phyloP scores from a whole-genome alignment of 2,113 vertebrate species.

The Mungos mungo region DNA sequence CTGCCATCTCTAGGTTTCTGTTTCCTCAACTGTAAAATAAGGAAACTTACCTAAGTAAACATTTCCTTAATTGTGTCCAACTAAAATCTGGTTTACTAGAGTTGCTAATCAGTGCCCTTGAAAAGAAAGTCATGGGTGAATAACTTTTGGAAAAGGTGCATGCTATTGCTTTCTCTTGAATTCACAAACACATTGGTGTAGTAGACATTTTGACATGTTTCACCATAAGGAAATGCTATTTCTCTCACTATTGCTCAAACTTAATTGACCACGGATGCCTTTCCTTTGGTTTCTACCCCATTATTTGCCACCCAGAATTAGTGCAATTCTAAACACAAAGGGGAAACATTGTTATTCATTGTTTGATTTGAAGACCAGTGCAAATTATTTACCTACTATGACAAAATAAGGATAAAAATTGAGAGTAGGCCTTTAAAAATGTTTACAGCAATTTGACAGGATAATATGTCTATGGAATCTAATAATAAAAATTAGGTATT shows the following conservation, averaged over 20 bases:
- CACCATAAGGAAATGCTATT: background rate
- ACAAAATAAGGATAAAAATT: background rate
- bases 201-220: background rate
- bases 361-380: background rate
- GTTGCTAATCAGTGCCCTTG: background rate
- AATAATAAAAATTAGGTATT: background rate
- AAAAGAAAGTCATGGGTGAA: background rate
- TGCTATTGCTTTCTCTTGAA: background rate
- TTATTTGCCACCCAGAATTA: background rate
- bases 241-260: background rate
- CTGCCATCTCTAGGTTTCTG: background rate
- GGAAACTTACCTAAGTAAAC: background rate
- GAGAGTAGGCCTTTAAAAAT: background rate
- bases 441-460: background rate
- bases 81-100: background rate
- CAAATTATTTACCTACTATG: background rate
- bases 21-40: slow-evolving; percentile 7
- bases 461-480: background rate
- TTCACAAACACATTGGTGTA: background rate
- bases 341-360: background rate
- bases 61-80: background rate
- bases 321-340: background rate
- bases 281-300: background rate
- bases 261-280: background rate
- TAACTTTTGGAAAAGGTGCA: background rate